Base-by-base conservation (phyloP, 2,113 vertebrate genomes). In the Beaufortia kweichowensis region DNA sequence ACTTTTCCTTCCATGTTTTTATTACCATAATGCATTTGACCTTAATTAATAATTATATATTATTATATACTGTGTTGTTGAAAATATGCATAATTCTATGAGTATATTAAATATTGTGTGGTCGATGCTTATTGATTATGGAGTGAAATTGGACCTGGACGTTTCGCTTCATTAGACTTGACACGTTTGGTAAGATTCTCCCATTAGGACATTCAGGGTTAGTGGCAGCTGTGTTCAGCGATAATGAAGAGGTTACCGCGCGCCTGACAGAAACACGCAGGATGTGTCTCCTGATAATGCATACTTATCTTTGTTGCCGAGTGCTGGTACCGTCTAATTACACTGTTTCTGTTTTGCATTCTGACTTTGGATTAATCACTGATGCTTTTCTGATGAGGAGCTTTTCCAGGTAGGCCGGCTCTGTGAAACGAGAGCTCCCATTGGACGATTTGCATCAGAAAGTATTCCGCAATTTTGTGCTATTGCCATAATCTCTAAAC, bases 371-470 rank as follows among this genome's bases (percentile, higher is more conserved):
- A 28, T 76, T 26, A 26, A 68, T 69, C 26, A 29, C 64, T 80
- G 50, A 60, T 61, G 56, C 64, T 61, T 29, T 61, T 77, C 26
- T 69, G 48, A 77, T 69, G 64, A 50, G 65, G 9, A 35, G 41
- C 24, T 59, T 59, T 67, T 43, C 24, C 64, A 67, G 53, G 53
- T 57, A 53, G 19, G 4, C 19, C 2, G 3, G 43, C 59, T 71
- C 23, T 12, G 35, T 10, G 39, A 48, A 77, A 46, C 28, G 55
- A 28, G 23, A 26, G 41, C 23, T 63, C 26, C 29, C 15, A 0
- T 61, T 46, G 39, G 57, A 43, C 28, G 39, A 29, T 29, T 2
- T 3, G 7, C 23, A 7, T 29, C 15, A 3, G 35, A 14, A 17
- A 19, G n/a, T n/a, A n/a, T n/a, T n/a, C n/a, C n/a, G n/a, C n/a